Evolutionary conservation across 2,113 vertebrate species (phyloP).

Genomic region (Dasypus novemcinctus): DNA sequence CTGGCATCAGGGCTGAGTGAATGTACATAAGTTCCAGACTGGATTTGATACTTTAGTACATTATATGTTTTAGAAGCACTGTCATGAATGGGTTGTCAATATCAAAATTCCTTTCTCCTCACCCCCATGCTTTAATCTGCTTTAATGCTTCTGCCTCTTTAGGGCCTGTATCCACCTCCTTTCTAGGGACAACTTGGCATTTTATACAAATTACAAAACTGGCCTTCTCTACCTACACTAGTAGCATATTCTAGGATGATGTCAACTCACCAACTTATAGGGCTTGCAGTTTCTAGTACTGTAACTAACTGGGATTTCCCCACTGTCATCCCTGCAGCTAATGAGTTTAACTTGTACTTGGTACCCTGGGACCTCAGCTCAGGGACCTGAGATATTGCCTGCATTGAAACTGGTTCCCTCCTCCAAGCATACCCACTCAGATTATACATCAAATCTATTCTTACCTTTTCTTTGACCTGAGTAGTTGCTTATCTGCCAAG

Average conservation of each 20-base stretch:
- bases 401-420: background rate
- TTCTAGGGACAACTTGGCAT: background rate
- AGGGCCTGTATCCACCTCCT: background rate
- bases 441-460: background rate
- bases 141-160: background rate
- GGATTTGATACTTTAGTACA: background rate
- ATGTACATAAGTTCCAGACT: background rate
- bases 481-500: background rate
- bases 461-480: background rate
- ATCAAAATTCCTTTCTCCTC: slow-evolving; percentile 25
- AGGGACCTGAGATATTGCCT: background rate
- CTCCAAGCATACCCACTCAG: background rate
- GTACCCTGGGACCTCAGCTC: background rate
- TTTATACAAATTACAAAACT: slow-evolving; percentile 43
- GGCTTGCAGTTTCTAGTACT: background rate
- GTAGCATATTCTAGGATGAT: slow-evolving; percentile 54
- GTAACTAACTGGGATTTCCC: slow-evolving; percentile 10
- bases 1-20: background rate
- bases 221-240: background rate
- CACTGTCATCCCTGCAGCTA: background rate
- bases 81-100: background rate
- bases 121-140: background rate
- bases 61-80: background rate
- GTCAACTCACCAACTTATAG: slow-evolving; percentile 40
- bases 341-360: background rate